Evolutionary conservation across 2,888 invertebrate species (phyloP), one percentile per base, ranked within the genome.

Genomic region (Cistogaster globosa): DNA sequence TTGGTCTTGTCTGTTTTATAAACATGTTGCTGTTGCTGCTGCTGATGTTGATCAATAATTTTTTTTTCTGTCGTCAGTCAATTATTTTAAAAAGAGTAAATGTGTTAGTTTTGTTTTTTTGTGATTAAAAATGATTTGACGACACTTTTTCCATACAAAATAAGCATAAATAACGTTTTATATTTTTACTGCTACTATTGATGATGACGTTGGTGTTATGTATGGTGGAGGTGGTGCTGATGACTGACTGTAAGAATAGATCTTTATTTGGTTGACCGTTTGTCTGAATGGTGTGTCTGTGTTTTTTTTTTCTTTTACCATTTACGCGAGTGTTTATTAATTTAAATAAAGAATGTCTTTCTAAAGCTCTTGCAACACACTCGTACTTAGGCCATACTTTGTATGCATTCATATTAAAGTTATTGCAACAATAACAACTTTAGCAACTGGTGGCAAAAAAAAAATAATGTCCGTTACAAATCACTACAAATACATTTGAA

Each of bases 61-160:
- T 48, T 48, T 16, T 48, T 32, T 32, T 6, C 32, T 12, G 45
- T 48, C 2, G 45, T 14, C 45, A 48, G 45, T 48, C 2, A 11
- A 48, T 5, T 48, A 42, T 42, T 11, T 14, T 2, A 14, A 42
- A 42, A 14, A 14, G 14, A 11, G 42, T 42, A 42, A 42, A 42
- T 42, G 14, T 12, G 2, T 48, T 4, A 2, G 45, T 48, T 48
- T 16, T 48, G 16, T 16, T 14, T 3, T n/a, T 6, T 7, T 2
- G 32, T 16, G 45, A 2, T n/a, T 48, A 3, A 48, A 65, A 36
- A 67, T 67, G 32, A 42, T 67, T 22, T 20, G 22, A 67, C 88
- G 88, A 88, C 88, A 88, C 86, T 86, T 87, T 88, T 72, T 88
- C 87, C 89, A 89, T 89, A 89, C 86, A 83, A 89, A 88, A 87